Evolutionary conservation across 2,113 vertebrate genomes (phyloP).

Genomic region (Indri indri): DNA sequence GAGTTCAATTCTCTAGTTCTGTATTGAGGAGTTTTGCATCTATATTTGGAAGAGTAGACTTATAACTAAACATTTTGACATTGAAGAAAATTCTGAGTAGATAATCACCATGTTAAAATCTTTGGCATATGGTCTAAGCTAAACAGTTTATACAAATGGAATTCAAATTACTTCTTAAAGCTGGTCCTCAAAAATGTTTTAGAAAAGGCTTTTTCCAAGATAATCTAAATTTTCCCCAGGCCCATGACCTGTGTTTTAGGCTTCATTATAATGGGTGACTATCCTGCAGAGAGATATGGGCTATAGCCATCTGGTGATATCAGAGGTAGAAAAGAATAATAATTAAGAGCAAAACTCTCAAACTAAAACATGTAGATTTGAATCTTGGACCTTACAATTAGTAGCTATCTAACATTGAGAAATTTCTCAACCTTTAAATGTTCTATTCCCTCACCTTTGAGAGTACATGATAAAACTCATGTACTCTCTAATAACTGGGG

Average conservation of each 20-base stretch:
- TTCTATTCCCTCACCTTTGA: background rate
- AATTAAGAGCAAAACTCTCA: background rate
- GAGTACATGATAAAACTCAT: background rate
- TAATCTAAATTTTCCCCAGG: background rate
- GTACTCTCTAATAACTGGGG: too few relatives aligned
- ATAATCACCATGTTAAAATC: background rate
- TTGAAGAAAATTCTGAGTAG: background rate
- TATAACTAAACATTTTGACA: background rate
- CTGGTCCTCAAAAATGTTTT: background rate
- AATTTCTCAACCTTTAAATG: background rate
- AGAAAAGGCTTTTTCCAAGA: background rate
- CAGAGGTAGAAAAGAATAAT: background rate
- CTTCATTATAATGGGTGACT: background rate
- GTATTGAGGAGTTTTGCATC: background rate
- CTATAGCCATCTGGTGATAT: background rate
- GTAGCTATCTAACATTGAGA: background rate
- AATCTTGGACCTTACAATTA: background rate
- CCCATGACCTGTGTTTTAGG: background rate
- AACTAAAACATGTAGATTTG: background rate
- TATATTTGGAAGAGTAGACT: background rate
- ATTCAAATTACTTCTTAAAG: background rate
- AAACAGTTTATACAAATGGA: background rate
- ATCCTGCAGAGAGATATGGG: background rate
- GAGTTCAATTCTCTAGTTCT: background rate
- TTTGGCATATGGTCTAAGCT: background rate